phyloP scores from a whole-genome alignment of 2,797 vertebrate genomes.

The Bradypodion pumilum region DNA sequence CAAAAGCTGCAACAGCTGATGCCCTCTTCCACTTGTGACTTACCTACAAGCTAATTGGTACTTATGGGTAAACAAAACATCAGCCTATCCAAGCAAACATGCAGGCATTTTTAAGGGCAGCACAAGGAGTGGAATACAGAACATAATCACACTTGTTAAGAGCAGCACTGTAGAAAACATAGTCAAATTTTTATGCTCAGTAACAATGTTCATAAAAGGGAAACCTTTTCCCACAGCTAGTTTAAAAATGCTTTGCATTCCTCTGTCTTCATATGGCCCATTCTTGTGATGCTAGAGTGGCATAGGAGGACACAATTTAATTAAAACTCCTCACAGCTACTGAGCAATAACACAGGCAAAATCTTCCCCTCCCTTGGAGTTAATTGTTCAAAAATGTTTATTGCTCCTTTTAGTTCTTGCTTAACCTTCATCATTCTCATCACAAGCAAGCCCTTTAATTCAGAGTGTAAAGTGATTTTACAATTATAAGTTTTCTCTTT shows the following conservation, averaged over 20 bases:
- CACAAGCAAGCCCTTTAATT: constrained; percentile 21
- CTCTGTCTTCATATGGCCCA: background rate
- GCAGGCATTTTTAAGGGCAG: background rate
- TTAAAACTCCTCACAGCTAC: constrained; percentile 39
- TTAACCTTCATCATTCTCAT: constrained; percentile 2
- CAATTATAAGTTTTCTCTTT: background rate
- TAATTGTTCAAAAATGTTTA: constrained; percentile 23
- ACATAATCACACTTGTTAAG: background rate
- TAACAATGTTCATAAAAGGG: background rate
- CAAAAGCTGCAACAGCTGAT: too few relatives aligned
- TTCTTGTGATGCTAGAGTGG: background rate
- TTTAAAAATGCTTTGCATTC: background rate
- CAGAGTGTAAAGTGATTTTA: background rate
- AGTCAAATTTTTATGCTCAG: background rate
- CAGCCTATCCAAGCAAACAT: background rate
- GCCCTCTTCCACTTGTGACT: too few relatives aligned
- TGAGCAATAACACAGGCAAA: constrained; percentile 17
- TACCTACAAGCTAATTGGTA: background rate
- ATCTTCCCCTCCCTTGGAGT: background rate
- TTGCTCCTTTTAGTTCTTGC: constrained; percentile 17
- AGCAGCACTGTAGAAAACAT: background rate
- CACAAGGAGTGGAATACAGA: background rate
- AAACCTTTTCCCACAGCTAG: background rate
- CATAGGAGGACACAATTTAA: constrained; percentile 26
- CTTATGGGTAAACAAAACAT: background rate